Conservation (phyloP, 2,797 vertebrate genomes). For the Brachyrhaphis roseni region DNA sequence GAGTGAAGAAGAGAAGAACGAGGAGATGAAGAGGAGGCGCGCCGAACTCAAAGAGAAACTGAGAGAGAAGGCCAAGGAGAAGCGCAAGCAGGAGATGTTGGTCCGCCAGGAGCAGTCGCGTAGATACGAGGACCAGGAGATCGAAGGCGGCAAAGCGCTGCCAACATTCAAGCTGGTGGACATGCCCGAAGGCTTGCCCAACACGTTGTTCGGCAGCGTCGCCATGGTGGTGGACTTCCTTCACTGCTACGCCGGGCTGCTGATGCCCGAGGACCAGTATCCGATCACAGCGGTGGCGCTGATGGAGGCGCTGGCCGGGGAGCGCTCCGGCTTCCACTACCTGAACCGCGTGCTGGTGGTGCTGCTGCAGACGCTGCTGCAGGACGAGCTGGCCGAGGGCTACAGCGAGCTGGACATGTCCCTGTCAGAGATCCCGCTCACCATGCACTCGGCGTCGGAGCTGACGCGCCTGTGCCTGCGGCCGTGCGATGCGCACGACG, state of each 20-base stretch:
- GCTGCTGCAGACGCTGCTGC: constrained; percentile 93
- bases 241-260: constrained; percentile 89
- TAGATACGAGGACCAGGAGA: constrained; percentile 93
- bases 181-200: constrained; percentile 95
- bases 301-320: constrained; percentile 92
- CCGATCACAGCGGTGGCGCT: constrained; percentile 90
- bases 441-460: constrained; percentile 94
- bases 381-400: constrained; percentile 96
- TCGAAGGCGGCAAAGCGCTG: constrained; percentile 83
- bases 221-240: constrained; percentile 97
- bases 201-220: constrained; percentile 92
- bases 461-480: constrained; percentile 93
- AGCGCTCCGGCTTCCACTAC: constrained; percentile 94
- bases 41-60: constrained; percentile 90
- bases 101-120: constrained; percentile 89
- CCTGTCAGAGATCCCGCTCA: constrained; percentile 95
- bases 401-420: constrained; percentile 96
- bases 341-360: constrained; percentile 93
- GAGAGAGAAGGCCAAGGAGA: constrained; percentile 91
- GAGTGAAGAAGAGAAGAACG: constrained; percentile 91
- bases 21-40: constrained; percentile 88
- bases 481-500: constrained; percentile 89
- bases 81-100: constrained; percentile 90
- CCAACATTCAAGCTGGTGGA: constrained; percentile 92
- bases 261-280: constrained; percentile 94